phyloP scores from a whole-genome alignment of 2,113 vertebrate species.

The Dryoscopus gambensis region DNA sequence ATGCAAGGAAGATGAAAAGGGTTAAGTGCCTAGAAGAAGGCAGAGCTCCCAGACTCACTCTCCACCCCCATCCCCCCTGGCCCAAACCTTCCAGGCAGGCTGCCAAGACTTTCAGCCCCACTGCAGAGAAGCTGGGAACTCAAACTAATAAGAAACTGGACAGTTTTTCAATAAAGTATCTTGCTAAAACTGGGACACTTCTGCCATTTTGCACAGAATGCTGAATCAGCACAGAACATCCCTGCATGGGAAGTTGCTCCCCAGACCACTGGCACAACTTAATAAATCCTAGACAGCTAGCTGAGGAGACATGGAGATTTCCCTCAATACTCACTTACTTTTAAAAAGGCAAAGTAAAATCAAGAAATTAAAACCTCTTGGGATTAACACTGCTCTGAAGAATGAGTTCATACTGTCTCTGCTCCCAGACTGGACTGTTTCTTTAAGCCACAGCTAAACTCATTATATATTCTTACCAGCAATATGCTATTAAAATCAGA shows the following conservation, averaged over 20 bases:
- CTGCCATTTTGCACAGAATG: not conserved
- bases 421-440: not conserved
- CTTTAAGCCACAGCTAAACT: not conserved
- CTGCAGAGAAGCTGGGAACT: not conserved
- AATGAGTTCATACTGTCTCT: not conserved
- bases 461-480: not conserved
- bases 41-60: not conserved
- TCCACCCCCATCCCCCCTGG: not conserved
- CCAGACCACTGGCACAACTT: not conserved
- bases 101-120: not conserved
- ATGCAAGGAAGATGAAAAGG: not conserved
- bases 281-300: not conserved
- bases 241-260: not conserved
- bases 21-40: not conserved
- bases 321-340: not conserved
- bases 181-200: not conserved
- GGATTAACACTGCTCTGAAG: not conserved
- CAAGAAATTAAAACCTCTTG: not conserved
- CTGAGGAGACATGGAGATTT: not conserved
- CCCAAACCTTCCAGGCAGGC: not conserved
- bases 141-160: not conserved
- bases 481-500: not conserved
- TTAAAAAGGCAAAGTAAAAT: not conserved
- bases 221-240: not conserved
- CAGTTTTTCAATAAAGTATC: not conserved